Conservation (phyloP, 2,888 invertebrate genomes). For the Ectemnius continuus region DNA sequence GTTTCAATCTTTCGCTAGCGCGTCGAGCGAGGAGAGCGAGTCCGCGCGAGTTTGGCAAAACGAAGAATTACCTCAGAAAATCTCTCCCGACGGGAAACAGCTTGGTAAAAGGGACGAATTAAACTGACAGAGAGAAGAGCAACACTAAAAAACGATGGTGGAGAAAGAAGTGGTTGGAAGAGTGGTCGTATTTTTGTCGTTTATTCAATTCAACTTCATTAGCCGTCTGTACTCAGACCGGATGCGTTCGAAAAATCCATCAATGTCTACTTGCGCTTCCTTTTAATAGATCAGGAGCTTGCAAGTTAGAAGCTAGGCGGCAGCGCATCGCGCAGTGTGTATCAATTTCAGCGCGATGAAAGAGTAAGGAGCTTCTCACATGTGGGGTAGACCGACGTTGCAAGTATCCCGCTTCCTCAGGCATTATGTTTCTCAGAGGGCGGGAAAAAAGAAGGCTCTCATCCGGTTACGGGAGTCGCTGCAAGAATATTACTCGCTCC, state of each 20-base stretch:
- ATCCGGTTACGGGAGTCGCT: slow-evolving; percentile 38
- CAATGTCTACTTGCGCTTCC: slow-evolving; percentile 10
- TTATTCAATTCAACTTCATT: no score
- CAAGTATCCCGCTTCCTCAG: slow-evolving; percentile 8
- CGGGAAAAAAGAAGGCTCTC: slow-evolving; percentile 24
- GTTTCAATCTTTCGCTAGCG: no score
- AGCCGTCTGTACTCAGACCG: background rate
- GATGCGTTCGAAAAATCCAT: background rate
- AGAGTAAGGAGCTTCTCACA: background rate
- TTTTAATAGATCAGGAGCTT: slow-evolving; percentile 22
- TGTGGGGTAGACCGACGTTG: slow-evolving; percentile 5
- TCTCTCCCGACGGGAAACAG: no score
- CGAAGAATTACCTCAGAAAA: no score
- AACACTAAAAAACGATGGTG: no score
- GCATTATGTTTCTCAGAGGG: slow-evolving; percentile 25
- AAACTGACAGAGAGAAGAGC: no score
- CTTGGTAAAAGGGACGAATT: no score
- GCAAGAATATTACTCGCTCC: slow-evolving; percentile 36
- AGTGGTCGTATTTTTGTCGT: no score
- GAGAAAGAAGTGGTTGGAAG: no score
- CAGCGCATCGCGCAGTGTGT: background rate
- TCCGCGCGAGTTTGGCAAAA: no score
- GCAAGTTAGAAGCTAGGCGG: no score
- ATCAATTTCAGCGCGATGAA: slow-evolving; percentile 1
- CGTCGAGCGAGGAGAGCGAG: no score